A percentile compares a stretch with the other conserved stretches of the same genome.
Conservation (phyloP, 2,113 vertebrate genomes). For the human (Homo sapiens) region DNA sequence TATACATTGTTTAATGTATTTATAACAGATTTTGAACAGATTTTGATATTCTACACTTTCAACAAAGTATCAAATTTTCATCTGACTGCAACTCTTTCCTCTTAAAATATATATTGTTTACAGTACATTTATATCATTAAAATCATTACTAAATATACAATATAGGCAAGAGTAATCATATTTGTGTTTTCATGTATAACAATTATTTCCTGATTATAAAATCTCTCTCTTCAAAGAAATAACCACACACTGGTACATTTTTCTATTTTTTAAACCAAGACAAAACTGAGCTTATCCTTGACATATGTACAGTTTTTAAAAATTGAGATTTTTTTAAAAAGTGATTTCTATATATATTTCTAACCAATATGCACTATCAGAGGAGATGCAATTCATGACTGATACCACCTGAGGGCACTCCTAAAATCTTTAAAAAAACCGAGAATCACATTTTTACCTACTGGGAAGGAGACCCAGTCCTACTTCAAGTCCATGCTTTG, state of each 20-base stretch:
- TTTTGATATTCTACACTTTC: conserved; percentile 39
- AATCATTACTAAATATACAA: conserved; percentile 8
- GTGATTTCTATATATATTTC: not conserved
- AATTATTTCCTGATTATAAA: conserved; percentile 32
- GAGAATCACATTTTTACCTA: not conserved
- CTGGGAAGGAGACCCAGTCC: not conserved
- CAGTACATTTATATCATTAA: not conserved
- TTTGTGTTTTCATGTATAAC: not conserved
- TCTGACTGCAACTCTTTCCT: not conserved
- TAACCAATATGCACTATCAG: not conserved
- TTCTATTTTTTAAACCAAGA: conserved; percentile 30
- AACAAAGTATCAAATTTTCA: conserved; percentile 17
- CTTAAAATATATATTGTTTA: conserved; percentile 6
- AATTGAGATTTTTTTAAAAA: not conserved
- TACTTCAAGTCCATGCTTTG: not conserved
- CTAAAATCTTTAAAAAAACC: conserved; percentile 21
- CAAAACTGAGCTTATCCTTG: conserved; percentile 22
- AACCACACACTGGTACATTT: not conserved
- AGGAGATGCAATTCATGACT: conserved; percentile 13
- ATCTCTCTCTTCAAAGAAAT: not conserved
- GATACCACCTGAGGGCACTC: conserved; percentile 23
- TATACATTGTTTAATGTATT: not conserved
- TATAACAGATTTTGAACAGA: not conserved
- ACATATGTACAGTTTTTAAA: not conserved
- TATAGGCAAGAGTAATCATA: not conserved